phyloP scores from a whole-genome alignment of 2,888 invertebrate species.

The Xanthia icteritia region DNA sequence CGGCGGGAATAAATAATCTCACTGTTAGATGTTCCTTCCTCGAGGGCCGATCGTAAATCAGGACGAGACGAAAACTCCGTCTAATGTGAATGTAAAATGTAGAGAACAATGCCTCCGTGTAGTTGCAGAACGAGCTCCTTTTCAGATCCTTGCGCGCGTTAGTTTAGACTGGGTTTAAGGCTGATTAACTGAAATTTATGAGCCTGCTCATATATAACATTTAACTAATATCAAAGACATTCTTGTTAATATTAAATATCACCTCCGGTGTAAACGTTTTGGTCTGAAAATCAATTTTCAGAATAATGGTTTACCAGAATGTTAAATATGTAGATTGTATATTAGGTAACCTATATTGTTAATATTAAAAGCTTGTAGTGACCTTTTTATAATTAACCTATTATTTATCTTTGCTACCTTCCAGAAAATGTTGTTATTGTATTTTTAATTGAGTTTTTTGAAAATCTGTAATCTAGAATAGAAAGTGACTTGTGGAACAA shows the following conservation, averaged over 20 bases:
- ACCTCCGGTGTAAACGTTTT: conserved; percentile 41
- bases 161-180: conserved; percentile 78
- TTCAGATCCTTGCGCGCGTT: conserved; percentile 77
- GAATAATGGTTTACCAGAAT: conserved; percentile 49
- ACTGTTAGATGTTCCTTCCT: conserved; percentile 81
- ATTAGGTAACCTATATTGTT: conserved; percentile 12
- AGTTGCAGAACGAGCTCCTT: conserved; percentile 77
- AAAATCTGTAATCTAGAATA: neutral
- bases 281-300: conserved; percentile 39
- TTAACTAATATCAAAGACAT: conserved; percentile 54
- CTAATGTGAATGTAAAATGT: conserved; percentile 86
- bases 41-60: conserved; percentile 84
- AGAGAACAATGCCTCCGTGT: conserved; percentile 79
- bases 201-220: conserved; percentile 48
- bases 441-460: neutral
- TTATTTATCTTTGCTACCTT: neutral
- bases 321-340: conserved; percentile 43
- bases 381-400: conserved; percentile 22
- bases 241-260: conserved; percentile 53
- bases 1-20: conserved; percentile 83
- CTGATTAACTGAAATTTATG: conserved; percentile 73
- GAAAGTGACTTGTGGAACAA: neutral
- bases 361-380: conserved; percentile 16
- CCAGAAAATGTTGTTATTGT: neutral
- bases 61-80: conserved; percentile 83